These are phyloP conservation scores for Diacarnus erythraeanus DNA, from an alignment of 37 sponge, comb jelly and placozoan genomes.

Conservation along the genomic window DNA sequence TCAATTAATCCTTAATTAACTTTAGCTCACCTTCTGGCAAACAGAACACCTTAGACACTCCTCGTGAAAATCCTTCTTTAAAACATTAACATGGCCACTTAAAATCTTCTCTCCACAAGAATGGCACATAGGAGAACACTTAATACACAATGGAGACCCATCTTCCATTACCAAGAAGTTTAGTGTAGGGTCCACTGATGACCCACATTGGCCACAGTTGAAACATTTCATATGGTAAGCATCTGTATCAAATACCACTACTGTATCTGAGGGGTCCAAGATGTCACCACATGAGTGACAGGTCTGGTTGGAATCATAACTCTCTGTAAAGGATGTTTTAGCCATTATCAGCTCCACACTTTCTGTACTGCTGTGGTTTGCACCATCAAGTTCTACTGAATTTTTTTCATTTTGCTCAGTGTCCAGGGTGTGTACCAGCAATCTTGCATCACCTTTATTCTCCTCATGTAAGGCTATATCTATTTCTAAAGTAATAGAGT, in stretches of 20 bases:
- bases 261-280: not conserved
- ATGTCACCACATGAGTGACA: slow-evolving; percentile 3
- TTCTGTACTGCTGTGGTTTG: not conserved
- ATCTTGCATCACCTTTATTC: not conserved
- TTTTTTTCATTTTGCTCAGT: slow-evolving; percentile 9
- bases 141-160: slow-evolving; percentile 56
- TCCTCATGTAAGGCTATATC: not conserved
- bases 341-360: slow-evolving; percentile 1
- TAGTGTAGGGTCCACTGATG: slow-evolving; percentile 2
- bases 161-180: slow-evolving; percentile 39
- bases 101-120: slow-evolving; percentile 50
- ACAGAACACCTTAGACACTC: slow-evolving; percentile 46
- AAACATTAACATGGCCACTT: slow-evolving; percentile 36
- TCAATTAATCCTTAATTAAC: no score
- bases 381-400: not conserved
- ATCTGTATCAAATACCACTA: slow-evolving; percentile 33
- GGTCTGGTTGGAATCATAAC: not conserved
- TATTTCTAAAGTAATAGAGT: not conserved
- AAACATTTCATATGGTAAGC: slow-evolving; percentile 44
- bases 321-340: not conserved
- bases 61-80: slow-evolving; percentile 76
- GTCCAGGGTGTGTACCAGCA: slow-evolving; percentile 3
- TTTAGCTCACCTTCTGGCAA: slow-evolving; percentile 49
- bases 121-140: slow-evolving; percentile 51
- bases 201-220: slow-evolving; percentile 44